Conservation (phyloP, 2,797 vertebrate species). For the Melanogrammus aeglefinus region DNA sequence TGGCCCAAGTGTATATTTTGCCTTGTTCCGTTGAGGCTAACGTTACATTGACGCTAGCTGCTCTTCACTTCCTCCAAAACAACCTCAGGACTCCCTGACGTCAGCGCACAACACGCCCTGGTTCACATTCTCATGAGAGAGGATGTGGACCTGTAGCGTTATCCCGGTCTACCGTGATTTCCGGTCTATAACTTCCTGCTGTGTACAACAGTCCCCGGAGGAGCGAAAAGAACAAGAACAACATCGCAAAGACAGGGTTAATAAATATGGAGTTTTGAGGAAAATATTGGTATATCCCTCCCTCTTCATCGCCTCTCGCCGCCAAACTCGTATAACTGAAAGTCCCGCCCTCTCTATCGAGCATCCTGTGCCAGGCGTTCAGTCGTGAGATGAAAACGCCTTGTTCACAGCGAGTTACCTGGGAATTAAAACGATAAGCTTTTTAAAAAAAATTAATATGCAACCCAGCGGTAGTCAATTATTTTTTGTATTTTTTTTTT, state of each 20-base stretch:
- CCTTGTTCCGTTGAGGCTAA: slow-evolving; percentile 10
- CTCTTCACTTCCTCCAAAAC: slow-evolving; percentile 81
- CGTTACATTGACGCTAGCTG: slow-evolving; percentile 45
- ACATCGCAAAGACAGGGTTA: background rate
- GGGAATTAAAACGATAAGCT: no score
- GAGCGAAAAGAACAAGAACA: background rate
- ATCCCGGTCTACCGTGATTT: background rate
- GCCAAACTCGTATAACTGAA: background rate
- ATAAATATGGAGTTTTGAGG: background rate
- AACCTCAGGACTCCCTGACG: slow-evolving; percentile 66
- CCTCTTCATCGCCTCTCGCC: background rate
- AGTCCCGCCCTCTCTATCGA: background rate
- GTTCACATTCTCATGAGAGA: background rate
- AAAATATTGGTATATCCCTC: background rate
- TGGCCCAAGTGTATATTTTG: slow-evolving; percentile 19
- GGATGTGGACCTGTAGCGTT: background rate
- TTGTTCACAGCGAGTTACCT: background rate
- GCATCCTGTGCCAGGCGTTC: background rate
- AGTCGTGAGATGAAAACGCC: background rate
- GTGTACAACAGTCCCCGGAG: background rate
- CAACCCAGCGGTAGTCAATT: background rate
- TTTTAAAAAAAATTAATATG: no score
- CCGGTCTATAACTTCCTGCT: background rate
- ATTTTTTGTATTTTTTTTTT: no score
- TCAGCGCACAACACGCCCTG: slow-evolving; percentile 60